Evolutionary conservation across 1,140 invertebrate species (phyloP).

Genomic region (Drosophila orosa): DNA sequence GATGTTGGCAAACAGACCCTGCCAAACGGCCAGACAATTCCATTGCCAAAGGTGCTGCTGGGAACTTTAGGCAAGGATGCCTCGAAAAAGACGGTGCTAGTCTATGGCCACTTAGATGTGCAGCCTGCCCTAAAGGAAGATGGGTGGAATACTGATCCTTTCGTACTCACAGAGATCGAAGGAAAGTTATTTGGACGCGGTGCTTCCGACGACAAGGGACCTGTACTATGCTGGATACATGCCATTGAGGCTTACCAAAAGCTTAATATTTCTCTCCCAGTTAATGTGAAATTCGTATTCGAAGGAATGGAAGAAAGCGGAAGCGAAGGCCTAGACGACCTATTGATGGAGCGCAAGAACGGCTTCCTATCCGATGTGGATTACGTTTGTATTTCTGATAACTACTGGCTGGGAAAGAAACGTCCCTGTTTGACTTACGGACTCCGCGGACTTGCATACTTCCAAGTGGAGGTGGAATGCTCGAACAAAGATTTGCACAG

Average conservation of each 20-base stretch:
- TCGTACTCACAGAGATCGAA: constrained; percentile 94
- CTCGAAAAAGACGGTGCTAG: constrained; percentile 94
- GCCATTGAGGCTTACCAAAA: constrained; percentile 95
- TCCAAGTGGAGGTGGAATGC: constrained; percentile 95
- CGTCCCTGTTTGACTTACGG: constrained; percentile 99
- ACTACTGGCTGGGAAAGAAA: constrained; percentile 98
- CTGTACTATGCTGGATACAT: constrained; percentile 96
- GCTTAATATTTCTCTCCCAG: constrained; percentile 89
- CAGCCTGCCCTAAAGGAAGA: constrained; percentile 96
- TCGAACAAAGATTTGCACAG: constrained; percentile 97
- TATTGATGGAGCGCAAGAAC: constrained; percentile 90
- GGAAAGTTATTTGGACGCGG: constrained; percentile 97
- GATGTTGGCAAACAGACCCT: constrained; percentile 93
- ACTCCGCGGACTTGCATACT: constrained; percentile 96
- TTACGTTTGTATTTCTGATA: constrained; percentile 99
- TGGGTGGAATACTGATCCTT: constrained; percentile 98
- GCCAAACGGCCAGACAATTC: constrained; percentile 89
- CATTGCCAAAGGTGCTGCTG: constrained; percentile 95
- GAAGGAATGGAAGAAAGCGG: constrained; percentile 99
- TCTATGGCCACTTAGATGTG: constrained; percentile 99
- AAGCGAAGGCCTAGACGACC: constrained; percentile 96
- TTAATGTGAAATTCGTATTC: constrained; percentile 98
- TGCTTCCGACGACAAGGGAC: constrained; percentile 97
- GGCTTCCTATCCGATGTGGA: constrained; percentile 94
- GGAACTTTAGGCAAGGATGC: constrained; percentile 93